Evolutionary conservation across 2,888 invertebrate species (phyloP), one percentile per base, ranked within the genome.

Genomic region (Calephelis perditalis): DNA sequence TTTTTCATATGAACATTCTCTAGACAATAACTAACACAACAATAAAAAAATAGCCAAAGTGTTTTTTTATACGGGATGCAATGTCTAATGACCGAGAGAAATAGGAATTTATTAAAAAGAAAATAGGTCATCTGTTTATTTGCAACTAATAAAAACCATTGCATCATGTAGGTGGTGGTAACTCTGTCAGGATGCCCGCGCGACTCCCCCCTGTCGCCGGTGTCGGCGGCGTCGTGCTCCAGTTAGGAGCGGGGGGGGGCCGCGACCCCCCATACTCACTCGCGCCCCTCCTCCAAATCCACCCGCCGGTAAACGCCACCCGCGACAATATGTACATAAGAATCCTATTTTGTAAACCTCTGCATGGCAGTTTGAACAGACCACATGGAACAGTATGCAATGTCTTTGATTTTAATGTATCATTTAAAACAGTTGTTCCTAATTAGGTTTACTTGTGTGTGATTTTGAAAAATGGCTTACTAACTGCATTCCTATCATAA

Each of bases 221-320:
- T 96, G 85, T 96, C 96, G 82, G 96, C 96, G 75, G 97, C 97
- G 66, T 96, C 96, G 76, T 97, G 97, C 79, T 96, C 96, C 94
- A 97, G 97, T 96, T 97, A 97, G 96, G 91, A 90, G 74, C 76
- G 91, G 89, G 86, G 86, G 91, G 91, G 91, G 91, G 91, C 80
- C 83, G 89, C 89, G 86, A 89, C 90, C 90, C 91, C 91, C 86
- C 90, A 84, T 76, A 85, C 89, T 62, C 85, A 88, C 79, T 91
- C 91, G 83, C 91, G 90, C 79, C 87, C 89, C 84, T 89, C 90
- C 81, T 90, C 90, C 78, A 90, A 91, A 77, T 87, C 86, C 78
- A 86, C 87, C 72, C 82, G 91, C 84, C 88, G 91, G 89, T 91
- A 91, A 88, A 86, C 81, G 73, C 78, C 76, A 62, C 73, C 73